Base-by-base conservation (phyloP, 2,888 invertebrate species). In the Ischnus inquisitorius region DNA sequence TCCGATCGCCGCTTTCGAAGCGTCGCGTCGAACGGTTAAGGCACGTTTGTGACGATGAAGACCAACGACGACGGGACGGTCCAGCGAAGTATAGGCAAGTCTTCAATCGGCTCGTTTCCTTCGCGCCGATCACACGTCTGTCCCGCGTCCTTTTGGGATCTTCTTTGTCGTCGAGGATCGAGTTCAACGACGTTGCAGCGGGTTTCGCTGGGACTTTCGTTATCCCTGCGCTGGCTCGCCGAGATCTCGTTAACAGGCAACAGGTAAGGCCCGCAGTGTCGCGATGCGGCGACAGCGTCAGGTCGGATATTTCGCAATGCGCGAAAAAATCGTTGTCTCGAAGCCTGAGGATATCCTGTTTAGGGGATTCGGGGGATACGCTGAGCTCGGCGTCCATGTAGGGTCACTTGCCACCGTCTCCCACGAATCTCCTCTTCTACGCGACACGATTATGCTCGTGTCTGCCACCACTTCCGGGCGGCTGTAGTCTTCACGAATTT, bases 301-400 rank as follows among this genome's bases (percentile, higher is more conserved):
- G 88, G 92, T 92, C 86, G 91, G 91, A 90, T 90, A 90, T 90
- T 91, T 89, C 84, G 88, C 90, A 87, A 88, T 88, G 87, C 87
- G 86, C 28, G 25, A 68, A 71, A 41, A 16, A 75, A 22, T 39
- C 67, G 82, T 79, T 5, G 79, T 74, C 86, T 89, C 90, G 86
- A 86, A 86, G 75, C 88, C 88, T 86, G 86, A 89, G 90, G 90
- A 89, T 90, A 89, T 91, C 89, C 89, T 90, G 85, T 90, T 88
- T 89, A 87, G 90, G 90, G 90, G 90, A 87, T 92, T 86, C 85
- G 89, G 89, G 88, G 89, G 90, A 88, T 90, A 82, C 89, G 88
- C 89, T 89, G 88, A 85, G 90, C 91, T 88, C 91, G 92, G 93
- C 90, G 93, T 93, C 93, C 93, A 93, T 93, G 93, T 93, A 92